phyloP scores from a whole-genome alignment of 1,140 invertebrate species.

The Mya arenaria region DNA sequence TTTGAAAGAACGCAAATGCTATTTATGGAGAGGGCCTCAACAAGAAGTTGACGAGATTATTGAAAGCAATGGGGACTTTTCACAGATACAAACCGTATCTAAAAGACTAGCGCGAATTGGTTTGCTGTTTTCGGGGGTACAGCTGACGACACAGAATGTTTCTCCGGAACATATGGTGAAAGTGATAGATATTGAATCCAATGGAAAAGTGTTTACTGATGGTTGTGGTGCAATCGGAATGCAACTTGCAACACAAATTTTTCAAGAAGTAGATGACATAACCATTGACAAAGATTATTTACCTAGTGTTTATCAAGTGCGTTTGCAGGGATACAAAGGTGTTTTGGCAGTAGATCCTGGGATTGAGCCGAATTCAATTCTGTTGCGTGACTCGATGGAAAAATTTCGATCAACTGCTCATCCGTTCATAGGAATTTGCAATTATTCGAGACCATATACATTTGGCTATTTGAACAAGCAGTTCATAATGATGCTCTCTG shows the following conservation, averaged over 20 bases:
- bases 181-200: constrained; percentile 29
- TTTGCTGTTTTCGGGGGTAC: constrained; percentile 38
- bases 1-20: constrained; percentile 51
- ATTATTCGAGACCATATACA: constrained; percentile 45
- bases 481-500: constrained; percentile 43
- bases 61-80: constrained; percentile 29
- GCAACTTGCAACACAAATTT: constrained; percentile 12
- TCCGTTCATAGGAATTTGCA: constrained; percentile 45
- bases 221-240: constrained; percentile 46
- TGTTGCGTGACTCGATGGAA: constrained; percentile 48
- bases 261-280: neutral
- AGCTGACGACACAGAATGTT: constrained; percentile 23
- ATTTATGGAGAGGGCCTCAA: constrained; percentile 37
- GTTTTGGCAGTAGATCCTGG: constrained; percentile 21
- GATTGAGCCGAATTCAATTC: constrained; percentile 2
- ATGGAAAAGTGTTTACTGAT: constrained; percentile 42
- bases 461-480: constrained; percentile 56
- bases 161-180: neutral
- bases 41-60: constrained; percentile 17
- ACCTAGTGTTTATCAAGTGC: constrained; percentile 51
- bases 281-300: neutral
- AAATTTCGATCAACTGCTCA: constrained; percentile 31
- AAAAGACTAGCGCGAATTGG: constrained; percentile 50
- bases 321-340: constrained; percentile 57
- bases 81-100: constrained; percentile 42